Evolutionary conservation across 2,113 vertebrate species (phyloP).

Genomic region (Alaudala cheleensis): DNA sequence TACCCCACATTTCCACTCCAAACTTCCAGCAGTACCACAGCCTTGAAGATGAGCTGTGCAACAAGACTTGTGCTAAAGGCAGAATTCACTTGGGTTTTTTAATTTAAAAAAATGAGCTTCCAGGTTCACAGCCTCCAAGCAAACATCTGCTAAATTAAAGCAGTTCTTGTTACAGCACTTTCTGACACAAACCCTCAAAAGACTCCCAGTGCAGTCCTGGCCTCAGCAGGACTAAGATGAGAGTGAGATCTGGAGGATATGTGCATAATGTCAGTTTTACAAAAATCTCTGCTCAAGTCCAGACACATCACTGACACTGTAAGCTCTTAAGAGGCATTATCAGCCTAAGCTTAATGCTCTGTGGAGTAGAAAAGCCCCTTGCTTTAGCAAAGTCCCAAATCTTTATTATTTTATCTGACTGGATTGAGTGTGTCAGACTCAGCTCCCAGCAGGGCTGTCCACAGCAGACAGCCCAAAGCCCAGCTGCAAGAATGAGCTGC

Average conservation of each 20-base stretch:
- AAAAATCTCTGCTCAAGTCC: conserved; percentile 7
- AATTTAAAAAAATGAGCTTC: neutral
- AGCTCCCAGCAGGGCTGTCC: neutral
- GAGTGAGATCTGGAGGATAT: neutral
- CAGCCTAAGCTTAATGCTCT: conserved; percentile 24
- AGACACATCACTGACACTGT: conserved; percentile 10
- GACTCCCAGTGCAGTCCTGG: neutral
- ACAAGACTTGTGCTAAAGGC: neutral
- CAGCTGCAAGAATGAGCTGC: neutral
- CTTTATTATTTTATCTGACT: conserved; percentile 18
- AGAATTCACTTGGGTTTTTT: neutral
- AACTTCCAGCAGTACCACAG: neutral
- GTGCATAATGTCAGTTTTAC: neutral
- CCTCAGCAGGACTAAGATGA: neutral
- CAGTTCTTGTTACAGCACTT: neutral
- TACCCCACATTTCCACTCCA: neutral
- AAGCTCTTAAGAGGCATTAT: conserved; percentile 50
- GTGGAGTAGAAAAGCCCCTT: neutral
- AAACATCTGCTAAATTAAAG: neutral
- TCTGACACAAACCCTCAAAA: neutral
- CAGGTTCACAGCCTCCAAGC: neutral
- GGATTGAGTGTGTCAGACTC: neutral
- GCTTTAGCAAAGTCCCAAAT: conserved; percentile 20
- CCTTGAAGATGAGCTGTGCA: neutral
- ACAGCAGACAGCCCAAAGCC: neutral